Base-by-base conservation (phyloP, 2,888 invertebrate genomes). In the Adelognathus sp. region DNA sequence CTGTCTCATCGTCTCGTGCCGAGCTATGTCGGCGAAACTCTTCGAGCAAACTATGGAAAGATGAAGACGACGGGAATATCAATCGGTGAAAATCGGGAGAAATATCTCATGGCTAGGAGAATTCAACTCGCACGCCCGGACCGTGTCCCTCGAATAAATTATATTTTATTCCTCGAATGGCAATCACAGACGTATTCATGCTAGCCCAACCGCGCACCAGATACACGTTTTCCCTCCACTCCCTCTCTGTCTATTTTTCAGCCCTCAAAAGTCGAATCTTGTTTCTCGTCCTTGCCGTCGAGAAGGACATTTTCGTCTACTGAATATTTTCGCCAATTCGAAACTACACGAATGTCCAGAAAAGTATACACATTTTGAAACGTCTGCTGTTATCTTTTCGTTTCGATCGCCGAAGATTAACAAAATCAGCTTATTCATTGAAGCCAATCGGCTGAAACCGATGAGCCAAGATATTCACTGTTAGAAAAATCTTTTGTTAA, bases 161-260 rank as follows among this genome's bases (percentile, higher is more conserved):
- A 88, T 85, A 87, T 85, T 88, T 80, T 89, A 85, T 84, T 76
- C n/a, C 85, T 85, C 87, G 86, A 88, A 24, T 88, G 82, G 87
- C 90, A 90, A 90, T 90, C 90, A 90, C 88, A 84, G 88, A 67
- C 80, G 85, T 87, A 90, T 90, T 90, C 90, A 89, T 82, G 46
- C 66, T 54, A 27, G 52, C 72, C 16, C 27, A 27, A n/a, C n/a
- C n/a, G 44, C 7, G 44, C 74, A 24, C 21, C 21, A 78, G 69
- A 52, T 70, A 74, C 70, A 66, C 70, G 21, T 70, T 71, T 60
- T 66, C 71, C 64, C 58, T 66, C 60, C 64, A 27, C 54, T 21
- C 41, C 24, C 41, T 63, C 64, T 29, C 63, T 16, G 21, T 72
- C 29, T 16, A 64, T 46, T 63, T 78, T 52, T 67, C 21, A 76